These are phyloP conservation scores for Percina caprodes DNA, from an alignment of 2,113 vertebrate genomes.

Conservation along the genomic window DNA sequence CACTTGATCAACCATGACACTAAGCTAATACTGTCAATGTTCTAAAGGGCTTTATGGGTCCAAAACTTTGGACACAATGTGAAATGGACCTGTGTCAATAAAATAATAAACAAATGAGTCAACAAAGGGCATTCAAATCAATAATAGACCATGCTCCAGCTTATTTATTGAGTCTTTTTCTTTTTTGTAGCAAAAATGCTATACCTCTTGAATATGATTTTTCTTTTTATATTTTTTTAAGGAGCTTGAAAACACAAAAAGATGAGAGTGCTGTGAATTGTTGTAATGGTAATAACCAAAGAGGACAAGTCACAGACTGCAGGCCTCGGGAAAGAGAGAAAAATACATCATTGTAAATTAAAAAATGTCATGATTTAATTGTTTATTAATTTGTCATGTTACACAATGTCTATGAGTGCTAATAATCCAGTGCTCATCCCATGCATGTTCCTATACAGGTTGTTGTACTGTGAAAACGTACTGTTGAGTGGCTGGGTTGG, in stretches of 20 bases:
- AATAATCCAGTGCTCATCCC: neutral
- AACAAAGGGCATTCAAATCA: too few species aligned
- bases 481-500: neutral
- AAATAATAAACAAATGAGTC: too few species aligned
- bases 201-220: neutral
- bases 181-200: neutral
- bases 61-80: neutral
- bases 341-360: neutral
- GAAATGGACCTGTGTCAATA: neutral
- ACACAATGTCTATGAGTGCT: neutral
- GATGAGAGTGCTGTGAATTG: neutral
- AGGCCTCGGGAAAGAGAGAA: neutral
- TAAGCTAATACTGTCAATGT: neutral
- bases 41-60: neutral
- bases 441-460: neutral
- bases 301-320: neutral
- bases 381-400: neutral
- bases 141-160: too few species aligned
- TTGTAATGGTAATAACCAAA: neutral
- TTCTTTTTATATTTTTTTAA: neutral
- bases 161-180: neutral
- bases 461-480: conserved; percentile 6
- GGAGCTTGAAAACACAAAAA: neutral
- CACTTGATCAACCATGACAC: neutral
- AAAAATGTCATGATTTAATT: neutral